Base-by-base conservation (phyloP, 2,888 invertebrate genomes). In the Drosophila colorata region DNA sequence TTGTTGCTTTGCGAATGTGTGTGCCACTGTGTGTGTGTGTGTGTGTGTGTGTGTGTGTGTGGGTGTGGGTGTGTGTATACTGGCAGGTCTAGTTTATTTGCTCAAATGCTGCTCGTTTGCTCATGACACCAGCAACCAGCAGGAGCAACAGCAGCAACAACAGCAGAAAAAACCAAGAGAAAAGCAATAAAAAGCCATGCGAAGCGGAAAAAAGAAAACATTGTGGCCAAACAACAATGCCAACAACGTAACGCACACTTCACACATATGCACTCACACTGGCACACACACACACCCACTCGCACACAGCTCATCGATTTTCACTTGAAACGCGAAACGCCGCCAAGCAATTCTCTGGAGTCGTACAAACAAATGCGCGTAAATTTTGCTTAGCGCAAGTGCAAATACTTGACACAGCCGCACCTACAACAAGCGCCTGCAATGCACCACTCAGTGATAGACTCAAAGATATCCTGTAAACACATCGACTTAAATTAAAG, bases 331-430 rank as follows among this genome's bases (percentile, higher is more conserved):
- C 47, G 61, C 58, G 57, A 70, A 80, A 66, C 55, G 75, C 72
- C 58, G 69, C 47, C 46, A 43, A 65, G 72, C 67, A 71, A 78
- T 71, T 78, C 87, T 74, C 83, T 65, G 69, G 72, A 81, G 84
- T 77, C 88, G 77, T 69, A 78, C 87, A 87, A 84, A 84, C 88
- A 90, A 89, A 85, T 77, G 84, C 79, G 90, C 86, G 90, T 82
- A 85, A 89, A 88, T 90, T 86, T 88, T 70, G 88, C 90, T 88
- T 88, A 82, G 89, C 80, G 78, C 80, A 74, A 84, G 78, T 77
- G 80, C 77, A 87, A 87, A 84, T 87, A 87, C 86, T 88, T 88
- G 87, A 85, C 84, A 78, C 76, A 76, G 76, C 80, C 88, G 83
- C 88, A 82, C 83, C 83, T 74, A 79, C 60, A 57, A 49, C 55